Evolutionary conservation across 2,113 vertebrate species (phyloP).

Genomic region (Scortum barcoo): DNA sequence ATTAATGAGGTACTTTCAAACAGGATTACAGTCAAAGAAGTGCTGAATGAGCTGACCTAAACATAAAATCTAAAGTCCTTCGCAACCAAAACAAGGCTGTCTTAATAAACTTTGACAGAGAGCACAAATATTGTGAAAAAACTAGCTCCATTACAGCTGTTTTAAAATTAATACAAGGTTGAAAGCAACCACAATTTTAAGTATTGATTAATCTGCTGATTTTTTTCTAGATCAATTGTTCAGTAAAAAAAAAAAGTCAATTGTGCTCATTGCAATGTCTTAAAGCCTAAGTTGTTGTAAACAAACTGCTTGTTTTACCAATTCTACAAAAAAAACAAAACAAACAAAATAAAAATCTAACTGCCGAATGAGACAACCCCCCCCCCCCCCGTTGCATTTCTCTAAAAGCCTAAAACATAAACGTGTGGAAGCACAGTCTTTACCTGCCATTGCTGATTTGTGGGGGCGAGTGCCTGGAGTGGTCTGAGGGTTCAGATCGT

Average conservation of each 20-base stretch:
- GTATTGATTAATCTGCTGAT: not conserved
- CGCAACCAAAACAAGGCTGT: not conserved
- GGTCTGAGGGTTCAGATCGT: slow-evolving; percentile 96
- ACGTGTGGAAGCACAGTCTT: slow-evolving; percentile 22
- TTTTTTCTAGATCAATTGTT: not conserved
- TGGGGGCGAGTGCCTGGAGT: slow-evolving; percentile 95
- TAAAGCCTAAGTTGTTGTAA: not conserved
- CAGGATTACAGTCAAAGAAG: slow-evolving; percentile 54
- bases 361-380: not conserved
- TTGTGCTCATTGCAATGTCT: not conserved
- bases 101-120: not conserved
- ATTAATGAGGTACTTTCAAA: slow-evolving; percentile 59
- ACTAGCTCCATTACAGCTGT: not conserved
- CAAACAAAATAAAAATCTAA: not conserved
- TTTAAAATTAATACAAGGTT: not conserved
- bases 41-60: slow-evolving; percentile 43
- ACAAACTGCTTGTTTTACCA: not conserved
- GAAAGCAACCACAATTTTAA: not conserved
- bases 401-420: not conserved
- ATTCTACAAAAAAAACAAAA: not conserved
- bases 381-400: not conserved
- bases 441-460: slow-evolving; percentile 98
- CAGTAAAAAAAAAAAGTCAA: not conserved
- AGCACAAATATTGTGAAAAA: not conserved
- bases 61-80: slow-evolving; percentile 44